Conservation (phyloP, 2,888 invertebrate species). For the Neuroscelio doddi region DNA sequence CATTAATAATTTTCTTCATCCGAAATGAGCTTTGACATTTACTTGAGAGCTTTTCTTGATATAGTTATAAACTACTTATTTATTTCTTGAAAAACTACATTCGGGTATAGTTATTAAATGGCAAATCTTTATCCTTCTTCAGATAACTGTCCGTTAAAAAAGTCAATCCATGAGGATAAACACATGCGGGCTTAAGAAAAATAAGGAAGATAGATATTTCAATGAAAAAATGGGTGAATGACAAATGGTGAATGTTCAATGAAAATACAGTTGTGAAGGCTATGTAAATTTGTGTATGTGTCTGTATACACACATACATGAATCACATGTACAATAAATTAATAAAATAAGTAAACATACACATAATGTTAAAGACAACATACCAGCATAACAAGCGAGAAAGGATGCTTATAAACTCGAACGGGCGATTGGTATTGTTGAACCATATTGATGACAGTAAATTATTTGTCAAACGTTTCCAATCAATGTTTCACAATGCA, state of each 20-base stretch:
- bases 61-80: no score
- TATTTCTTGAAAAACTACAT: no score
- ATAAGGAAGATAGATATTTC: no score
- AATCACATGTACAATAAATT: neutral
- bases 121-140: no score
- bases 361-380: slow-evolving; percentile 71
- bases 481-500: neutral
- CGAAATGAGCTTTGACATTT: no score
- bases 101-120: no score
- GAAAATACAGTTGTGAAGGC: slow-evolving; percentile 30
- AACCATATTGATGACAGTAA: slow-evolving; percentile 79
- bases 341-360: slow-evolving; percentile 1
- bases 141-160: no score
- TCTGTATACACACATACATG: slow-evolving; percentile 4
- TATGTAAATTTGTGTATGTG: neutral
- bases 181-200: slow-evolving; percentile 23
- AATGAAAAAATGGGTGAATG: slow-evolving; percentile 36
- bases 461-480: neutral
- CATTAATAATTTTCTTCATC: no score
- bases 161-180: slow-evolving; percentile 24
- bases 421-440: slow-evolving; percentile 96
- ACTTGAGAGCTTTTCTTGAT: no score
- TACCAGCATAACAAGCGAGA: slow-evolving; percentile 97
- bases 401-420: slow-evolving; percentile 94
- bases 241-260: slow-evolving; percentile 40